Base-by-base conservation (phyloP, 1,140 invertebrate species). In the Meloidogyne chitwoodi region DNA sequence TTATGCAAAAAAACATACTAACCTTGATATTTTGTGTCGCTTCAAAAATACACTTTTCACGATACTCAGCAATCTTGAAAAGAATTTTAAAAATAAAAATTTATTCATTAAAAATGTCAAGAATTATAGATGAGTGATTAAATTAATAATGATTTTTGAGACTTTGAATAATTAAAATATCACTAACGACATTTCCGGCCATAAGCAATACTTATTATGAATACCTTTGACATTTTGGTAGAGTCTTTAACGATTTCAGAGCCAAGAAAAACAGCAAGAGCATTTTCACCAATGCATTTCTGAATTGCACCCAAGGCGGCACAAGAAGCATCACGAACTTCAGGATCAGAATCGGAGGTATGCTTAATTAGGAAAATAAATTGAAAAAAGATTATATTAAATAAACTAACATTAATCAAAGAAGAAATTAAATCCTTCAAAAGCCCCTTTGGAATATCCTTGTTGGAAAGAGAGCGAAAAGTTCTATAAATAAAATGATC, bases 211-310 rank as follows among this genome's bases (percentile, higher is more conserved):
- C 5, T 24, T n/a, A 74, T 4, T n/a, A 74, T 56, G 19, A 61
- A 22, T 85, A 92, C 91, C 89, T 98, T 98, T 27, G 91, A 90
- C 91, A 96, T 92, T 89, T 98, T 99, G 2, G 96, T 88, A n/a
- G 84, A 78, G 61, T 92, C 91, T 86, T 94, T 75, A 44, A 87
- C 95, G 3, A 98, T 88, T 87, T 98, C 95, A 31, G 71, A 8
- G 1, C 91, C 90, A 22, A 98, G 89, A 83, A 96, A 93, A 0
- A 93, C 92, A 64, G 90, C 90, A 69, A 98, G 92, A 19, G 91
- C 90, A 88, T 95, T 96, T 14, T 98, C 95, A n/a, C 94, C 93
- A 19, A 96, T 92, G 5, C 96, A 90, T 88, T 96, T 98, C 89
- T 94, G 92, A 3, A 94, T 91, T 0, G 94, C 95, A 22, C 95